These are phyloP conservation scores for Lagria hirta DNA, from an alignment of 2,888 invertebrate genomes.

Conservation along the genomic window DNA sequence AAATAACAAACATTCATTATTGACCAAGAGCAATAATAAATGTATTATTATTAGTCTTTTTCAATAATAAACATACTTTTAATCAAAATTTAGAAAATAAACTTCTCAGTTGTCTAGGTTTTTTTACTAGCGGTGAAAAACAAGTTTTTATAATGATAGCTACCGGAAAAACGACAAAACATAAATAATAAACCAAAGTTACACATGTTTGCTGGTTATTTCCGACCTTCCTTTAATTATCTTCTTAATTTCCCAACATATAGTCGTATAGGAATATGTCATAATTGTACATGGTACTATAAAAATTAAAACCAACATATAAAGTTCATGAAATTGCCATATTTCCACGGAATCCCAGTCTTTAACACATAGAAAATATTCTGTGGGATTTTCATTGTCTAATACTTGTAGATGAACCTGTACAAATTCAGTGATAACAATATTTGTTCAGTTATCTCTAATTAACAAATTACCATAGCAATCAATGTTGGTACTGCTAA, in stretches of 20 bases:
- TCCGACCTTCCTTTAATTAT: constrained; percentile 62
- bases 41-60: no score
- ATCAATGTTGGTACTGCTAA: constrained; percentile 64
- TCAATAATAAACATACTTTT: no score
- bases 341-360: constrained; percentile 54
- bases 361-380: constrained; percentile 62
- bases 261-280: constrained; percentile 65
- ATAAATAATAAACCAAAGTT: constrained; percentile 36
- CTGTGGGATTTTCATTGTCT: constrained; percentile 30
- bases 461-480: constrained; percentile 58
- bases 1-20: no score
- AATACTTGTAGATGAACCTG: constrained; percentile 47
- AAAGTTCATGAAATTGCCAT: constrained; percentile 62
- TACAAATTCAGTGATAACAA: no score
- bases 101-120: no score
- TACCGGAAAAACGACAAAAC: no score
- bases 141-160: no score
- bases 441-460: constrained; percentile 1
- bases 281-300: constrained; percentile 65
- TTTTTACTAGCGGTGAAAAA: no score
- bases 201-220: constrained; percentile 60
- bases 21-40: no score
- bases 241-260: constrained; percentile 66
- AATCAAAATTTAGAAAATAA: no score
- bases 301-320: constrained; percentile 65